Evolutionary conservation across 2,888 invertebrate species (phyloP).

Genomic region (Siphlonurus alternatus): DNA sequence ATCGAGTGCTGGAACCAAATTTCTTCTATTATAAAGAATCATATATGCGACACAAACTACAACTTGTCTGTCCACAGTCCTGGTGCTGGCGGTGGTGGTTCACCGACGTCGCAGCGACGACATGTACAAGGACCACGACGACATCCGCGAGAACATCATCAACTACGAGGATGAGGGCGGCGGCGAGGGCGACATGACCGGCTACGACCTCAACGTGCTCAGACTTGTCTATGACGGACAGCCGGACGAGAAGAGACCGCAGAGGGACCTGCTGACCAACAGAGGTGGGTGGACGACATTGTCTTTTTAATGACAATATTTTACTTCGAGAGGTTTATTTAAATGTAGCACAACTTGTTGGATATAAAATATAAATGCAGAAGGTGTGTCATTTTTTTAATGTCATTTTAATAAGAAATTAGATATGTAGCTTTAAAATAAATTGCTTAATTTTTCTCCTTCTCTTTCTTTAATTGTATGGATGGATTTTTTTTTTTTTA

Average conservation of each 20-base stretch:
- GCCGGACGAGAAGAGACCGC: not conserved
- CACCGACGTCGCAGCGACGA: conserved; percentile 70
- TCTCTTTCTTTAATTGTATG: too few species aligned
- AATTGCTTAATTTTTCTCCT: too few species aligned
- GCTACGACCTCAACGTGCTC: conserved; percentile 73
- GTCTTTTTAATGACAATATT: too few species aligned
- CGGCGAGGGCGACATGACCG: conserved; percentile 87
- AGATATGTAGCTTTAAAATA: not conserved
- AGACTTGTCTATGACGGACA: conserved; percentile 41
- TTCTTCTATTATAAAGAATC: too few species aligned
- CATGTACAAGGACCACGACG: conserved; percentile 83
- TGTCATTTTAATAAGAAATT: not conserved
- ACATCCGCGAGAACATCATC: conserved; percentile 92
- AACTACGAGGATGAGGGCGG: conserved; percentile 98
- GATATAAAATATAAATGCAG: too few species aligned
- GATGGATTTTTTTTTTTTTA: not conserved
- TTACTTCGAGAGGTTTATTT: too few species aligned
- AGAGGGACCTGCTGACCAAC: not conserved
- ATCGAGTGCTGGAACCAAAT: too few species aligned
- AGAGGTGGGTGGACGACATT: not conserved
- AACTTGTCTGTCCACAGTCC: too few species aligned
- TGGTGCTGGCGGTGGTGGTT: conserved; percentile 80
- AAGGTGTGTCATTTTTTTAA: too few species aligned
- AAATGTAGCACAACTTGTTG: too few species aligned
- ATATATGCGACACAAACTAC: too few species aligned